Percentiles rank a stretch among this genome's conserved stretches.
phyloP scores from a whole-genome alignment of 2,797 vertebrate species.

The Labroides dimidiatus region DNA sequence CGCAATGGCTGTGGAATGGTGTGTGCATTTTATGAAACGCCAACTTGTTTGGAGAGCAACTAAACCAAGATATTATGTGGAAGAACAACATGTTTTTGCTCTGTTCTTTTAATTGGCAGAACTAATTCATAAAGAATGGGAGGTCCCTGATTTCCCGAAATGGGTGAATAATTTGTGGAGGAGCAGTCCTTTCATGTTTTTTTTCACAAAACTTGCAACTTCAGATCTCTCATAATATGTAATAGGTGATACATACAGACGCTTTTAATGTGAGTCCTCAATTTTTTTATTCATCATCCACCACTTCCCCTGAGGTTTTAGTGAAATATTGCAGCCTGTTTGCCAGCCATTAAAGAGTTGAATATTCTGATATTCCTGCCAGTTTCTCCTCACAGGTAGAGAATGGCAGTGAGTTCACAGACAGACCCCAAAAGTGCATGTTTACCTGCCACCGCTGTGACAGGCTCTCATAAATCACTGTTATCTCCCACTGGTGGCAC shows the following conservation, averaged over 20 bases:
- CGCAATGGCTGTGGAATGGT: too few species aligned
- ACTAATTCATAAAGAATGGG: neutral
- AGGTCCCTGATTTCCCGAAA: neutral
- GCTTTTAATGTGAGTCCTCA: constrained; percentile 9
- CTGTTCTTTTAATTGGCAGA: neutral
- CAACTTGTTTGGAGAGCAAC: too few species aligned
- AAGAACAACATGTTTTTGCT: too few species aligned
- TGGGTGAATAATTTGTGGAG: neutral
- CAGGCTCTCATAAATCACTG: constrained; percentile 80
- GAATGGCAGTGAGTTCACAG: constrained; percentile 44
- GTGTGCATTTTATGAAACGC: too few species aligned
- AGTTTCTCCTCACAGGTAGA: constrained; percentile 39
- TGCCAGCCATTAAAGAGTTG: constrained; percentile 18
- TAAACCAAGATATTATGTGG: too few species aligned
- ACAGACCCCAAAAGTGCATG: constrained; percentile 65
- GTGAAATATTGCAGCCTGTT: constrained; percentile 5
- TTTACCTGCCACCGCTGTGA: constrained; percentile 75
- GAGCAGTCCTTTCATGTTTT: constrained; percentile 1
- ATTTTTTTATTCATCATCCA: constrained; percentile 22
- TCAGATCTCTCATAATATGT: neutral
- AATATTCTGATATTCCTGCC: constrained; percentile 38
- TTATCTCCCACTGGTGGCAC: constrained; percentile 79
- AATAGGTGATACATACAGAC: neutral
- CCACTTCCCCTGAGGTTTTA: constrained; percentile 17
- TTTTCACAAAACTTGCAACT: constrained; percentile 13